Base-by-base conservation (phyloP, 2,113 vertebrate genomes). In the Morone saxatilis region DNA sequence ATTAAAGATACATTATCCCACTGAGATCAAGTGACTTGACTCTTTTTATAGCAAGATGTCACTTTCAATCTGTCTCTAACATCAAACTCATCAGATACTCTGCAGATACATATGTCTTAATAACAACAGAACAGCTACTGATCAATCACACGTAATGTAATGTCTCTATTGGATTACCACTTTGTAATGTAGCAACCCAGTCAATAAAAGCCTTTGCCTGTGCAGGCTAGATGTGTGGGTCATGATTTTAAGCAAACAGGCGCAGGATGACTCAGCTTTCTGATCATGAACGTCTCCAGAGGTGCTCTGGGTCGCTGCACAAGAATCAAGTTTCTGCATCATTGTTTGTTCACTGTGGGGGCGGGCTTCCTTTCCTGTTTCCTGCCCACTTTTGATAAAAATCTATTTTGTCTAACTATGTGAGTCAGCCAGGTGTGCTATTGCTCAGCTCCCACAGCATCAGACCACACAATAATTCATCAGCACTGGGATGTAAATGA, bases 241-340 rank as follows among this genome's bases (percentile, higher is more conserved):
- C 68, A 78, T 63, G 36, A 65, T 70, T 36, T 67, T 22, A 66
- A 45, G 56, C 47, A 69, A 81, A 84, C 60, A 81, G 81, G 71
- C 31, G 36, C 74, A 50, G 83, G 84, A 86, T 90, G 87, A 91
- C 87, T 93, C 88, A 88, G 81, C 81, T 73, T 57, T 84, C 73
- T 86, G 67, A 77, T 85, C 74, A 57, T 17, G 41, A 82, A 80
- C 3, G 50, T 78, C 60, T 71, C 76, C n/a, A 31, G 76, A 70
- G 41, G 19, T 63, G 63, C 66, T 62, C 38, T 50, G 76, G 63
- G 71, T 53, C 20, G 59, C 63, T 74, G 76, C 79, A 62, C 70
- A 48, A 73, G 6, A 70, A 63, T 78, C 47, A 53, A 16, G 65
- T 84, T 70, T 78, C 70, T 68, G n/a, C 31, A 22, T 78, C 59